Evolutionary conservation across 2,797 vertebrate genomes (phyloP).

Genomic region (Psittacula derbiana): DNA sequence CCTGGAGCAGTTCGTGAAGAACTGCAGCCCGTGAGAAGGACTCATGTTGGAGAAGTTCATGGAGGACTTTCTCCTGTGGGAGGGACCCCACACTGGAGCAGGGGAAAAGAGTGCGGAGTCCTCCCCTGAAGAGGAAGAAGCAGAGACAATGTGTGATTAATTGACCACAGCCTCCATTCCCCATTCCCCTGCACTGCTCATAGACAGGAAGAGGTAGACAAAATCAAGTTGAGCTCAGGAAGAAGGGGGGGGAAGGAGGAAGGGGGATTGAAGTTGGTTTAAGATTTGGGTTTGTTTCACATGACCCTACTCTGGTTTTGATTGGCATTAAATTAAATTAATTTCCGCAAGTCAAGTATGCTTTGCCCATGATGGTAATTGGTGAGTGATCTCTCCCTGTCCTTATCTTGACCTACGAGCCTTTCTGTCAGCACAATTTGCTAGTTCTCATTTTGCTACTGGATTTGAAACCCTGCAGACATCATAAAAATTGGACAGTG

Average conservation of each 20-base stretch:
- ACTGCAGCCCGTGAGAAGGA: not conserved
- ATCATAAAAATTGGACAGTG: not conserved
- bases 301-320: not conserved
- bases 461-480: not conserved
- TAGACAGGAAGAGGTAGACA: not conserved
- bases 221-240: not conserved
- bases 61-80: not conserved
- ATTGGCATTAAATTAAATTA: not conserved
- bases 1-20: not conserved
- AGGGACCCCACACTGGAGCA: not conserved
- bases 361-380: not conserved
- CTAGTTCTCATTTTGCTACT: not conserved
- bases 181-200: not conserved
- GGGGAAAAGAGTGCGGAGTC: not conserved
- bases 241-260: not conserved
- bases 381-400: not conserved
- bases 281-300: not conserved
- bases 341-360: not conserved
- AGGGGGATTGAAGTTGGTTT: not conserved
- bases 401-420: not conserved
- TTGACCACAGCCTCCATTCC: not conserved
- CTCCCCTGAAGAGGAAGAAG: not conserved
- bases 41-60: accelerated
- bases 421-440: not conserved
- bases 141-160: not conserved